A percentile compares a stretch with the other conserved stretches of the same genome.
phyloP scores from a whole-genome alignment of 2,888 invertebrate species.

The Tetramorium bicarinatum region DNA sequence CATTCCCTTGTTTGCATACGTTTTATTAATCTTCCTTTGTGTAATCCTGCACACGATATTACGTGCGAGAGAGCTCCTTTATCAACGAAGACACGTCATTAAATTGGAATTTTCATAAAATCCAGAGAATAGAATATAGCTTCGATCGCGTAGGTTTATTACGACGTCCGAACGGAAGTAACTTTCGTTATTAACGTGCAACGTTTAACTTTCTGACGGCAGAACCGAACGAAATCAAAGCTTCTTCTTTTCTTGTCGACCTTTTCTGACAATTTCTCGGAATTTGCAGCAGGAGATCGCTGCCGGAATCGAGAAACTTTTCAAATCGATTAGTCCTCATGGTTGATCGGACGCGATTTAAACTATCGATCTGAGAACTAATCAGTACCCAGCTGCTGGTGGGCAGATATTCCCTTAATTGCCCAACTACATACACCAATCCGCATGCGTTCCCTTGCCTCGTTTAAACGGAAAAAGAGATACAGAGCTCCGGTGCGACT shows the following conservation, averaged over 20 bases:
- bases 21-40: slow-evolving; percentile 21
- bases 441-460: neutral
- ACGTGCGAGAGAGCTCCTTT: slow-evolving; percentile 14
- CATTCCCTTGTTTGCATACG: neutral
- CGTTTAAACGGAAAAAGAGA: slow-evolving; percentile 36
- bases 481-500: slow-evolving; percentile 7
- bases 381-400: slow-evolving; percentile 23
- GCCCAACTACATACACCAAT: slow-evolving; percentile 8
- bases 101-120: slow-evolving; percentile 50
- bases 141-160: slow-evolving; percentile 31
- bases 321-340: neutral
- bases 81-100: slow-evolving; percentile 32
- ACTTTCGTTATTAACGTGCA: slow-evolving; percentile 53
- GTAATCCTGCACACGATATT: neutral
- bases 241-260: slow-evolving; percentile 23
- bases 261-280: slow-evolving; percentile 24
- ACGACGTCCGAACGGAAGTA: neutral
- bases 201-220: slow-evolving; percentile 43
- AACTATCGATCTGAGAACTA: slow-evolving; percentile 39
- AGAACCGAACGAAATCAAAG: slow-evolving; percentile 6
- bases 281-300: slow-evolving; percentile 31
- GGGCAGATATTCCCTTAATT: slow-evolving; percentile 42
- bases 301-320: slow-evolving; percentile 32
- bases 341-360: slow-evolving; percentile 29
- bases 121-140: neutral